Conservation (phyloP, 2,113 vertebrate species). For the Lepus europaeus region DNA sequence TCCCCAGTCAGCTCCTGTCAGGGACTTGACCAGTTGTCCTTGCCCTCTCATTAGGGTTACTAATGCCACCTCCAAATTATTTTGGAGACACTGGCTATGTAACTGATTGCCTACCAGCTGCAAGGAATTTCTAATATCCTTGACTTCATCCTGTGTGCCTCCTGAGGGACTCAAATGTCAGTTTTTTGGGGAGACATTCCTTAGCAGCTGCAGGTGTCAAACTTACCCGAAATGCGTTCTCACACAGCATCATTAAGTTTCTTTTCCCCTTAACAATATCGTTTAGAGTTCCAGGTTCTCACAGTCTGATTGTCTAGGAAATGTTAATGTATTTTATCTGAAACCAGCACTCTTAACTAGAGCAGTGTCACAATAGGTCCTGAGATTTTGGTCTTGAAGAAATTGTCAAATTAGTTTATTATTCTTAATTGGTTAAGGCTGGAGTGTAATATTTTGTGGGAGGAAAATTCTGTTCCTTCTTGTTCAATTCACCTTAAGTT, state of each 20-base stretch:
- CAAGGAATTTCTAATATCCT: slow-evolving; percentile 1
- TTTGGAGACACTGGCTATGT: not conserved
- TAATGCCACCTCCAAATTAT: not conserved
- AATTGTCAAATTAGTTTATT: slow-evolving; percentile 3
- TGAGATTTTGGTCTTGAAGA: not conserved
- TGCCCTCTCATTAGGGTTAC: not conserved
- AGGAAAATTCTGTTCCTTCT: not conserved
- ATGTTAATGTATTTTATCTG: not conserved
- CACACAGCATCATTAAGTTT: not conserved
- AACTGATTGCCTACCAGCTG: not conserved
- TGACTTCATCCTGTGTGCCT: not conserved
- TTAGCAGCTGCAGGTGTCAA: not conserved
- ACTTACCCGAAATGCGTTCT: slow-evolving; percentile 6
- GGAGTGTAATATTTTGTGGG: not conserved
- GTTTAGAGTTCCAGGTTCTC: not conserved
- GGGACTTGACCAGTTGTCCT: not conserved
- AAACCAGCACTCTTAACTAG: not conserved
- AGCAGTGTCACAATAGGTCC: not conserved
- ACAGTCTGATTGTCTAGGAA: slow-evolving; percentile 20
- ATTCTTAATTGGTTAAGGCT: not conserved
- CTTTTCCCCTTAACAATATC: slow-evolving; percentile 41
- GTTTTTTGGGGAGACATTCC: not conserved
- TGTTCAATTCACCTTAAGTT: not conserved
- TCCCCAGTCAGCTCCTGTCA: not conserved
- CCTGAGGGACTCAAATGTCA: not conserved